A percentile compares a stretch with the other conserved stretches of the same genome.
Evolutionary conservation across 2,888 invertebrate genomes (phyloP).

Genomic region (Ernsta delagoae): DNA sequence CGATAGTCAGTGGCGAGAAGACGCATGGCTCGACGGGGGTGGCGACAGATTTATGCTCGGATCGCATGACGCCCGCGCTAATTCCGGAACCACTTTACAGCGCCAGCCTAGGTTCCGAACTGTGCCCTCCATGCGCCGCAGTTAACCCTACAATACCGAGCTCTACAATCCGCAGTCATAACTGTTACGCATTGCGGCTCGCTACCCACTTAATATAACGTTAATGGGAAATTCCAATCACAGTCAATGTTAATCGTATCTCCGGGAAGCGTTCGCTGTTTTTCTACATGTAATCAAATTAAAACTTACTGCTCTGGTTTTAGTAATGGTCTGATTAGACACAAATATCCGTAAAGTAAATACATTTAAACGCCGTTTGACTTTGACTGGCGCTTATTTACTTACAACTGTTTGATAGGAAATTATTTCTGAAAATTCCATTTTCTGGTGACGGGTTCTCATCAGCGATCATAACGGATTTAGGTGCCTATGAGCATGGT

Average conservation of each 20-base stretch:
- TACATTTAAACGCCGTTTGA: not conserved
- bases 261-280: slow-evolving; percentile 8
- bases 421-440: not conserved
- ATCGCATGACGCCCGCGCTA: slow-evolving; percentile 67
- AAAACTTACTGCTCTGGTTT: slow-evolving; percentile 2
- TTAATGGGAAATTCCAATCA: slow-evolving; percentile 22
- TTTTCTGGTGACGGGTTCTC: not conserved
- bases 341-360: too few relatives aligned
- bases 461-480: not conserved
- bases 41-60: slow-evolving; percentile 71
- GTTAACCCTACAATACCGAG: slow-evolving; percentile 25
- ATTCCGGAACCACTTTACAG: slow-evolving; percentile 62
- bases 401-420: not conserved
- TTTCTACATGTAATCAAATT: slow-evolving; percentile 2
- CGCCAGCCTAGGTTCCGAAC: slow-evolving; percentile 36
- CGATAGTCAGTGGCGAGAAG: slow-evolving; percentile 16
- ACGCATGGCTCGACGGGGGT: slow-evolving; percentile 42
- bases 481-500: not conserved
- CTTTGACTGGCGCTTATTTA: not conserved
- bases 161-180: slow-evolving; percentile 23
- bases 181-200: slow-evolving; percentile 32
- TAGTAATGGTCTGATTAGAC: slow-evolving; percentile 1
- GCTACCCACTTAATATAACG: slow-evolving; percentile 17
- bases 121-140: slow-evolving; percentile 25
- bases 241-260: slow-evolving; percentile 2